These are phyloP conservation scores for Cheilosia grossa DNA, from an alignment of 2,888 invertebrate genomes.

Conservation along the genomic window DNA sequence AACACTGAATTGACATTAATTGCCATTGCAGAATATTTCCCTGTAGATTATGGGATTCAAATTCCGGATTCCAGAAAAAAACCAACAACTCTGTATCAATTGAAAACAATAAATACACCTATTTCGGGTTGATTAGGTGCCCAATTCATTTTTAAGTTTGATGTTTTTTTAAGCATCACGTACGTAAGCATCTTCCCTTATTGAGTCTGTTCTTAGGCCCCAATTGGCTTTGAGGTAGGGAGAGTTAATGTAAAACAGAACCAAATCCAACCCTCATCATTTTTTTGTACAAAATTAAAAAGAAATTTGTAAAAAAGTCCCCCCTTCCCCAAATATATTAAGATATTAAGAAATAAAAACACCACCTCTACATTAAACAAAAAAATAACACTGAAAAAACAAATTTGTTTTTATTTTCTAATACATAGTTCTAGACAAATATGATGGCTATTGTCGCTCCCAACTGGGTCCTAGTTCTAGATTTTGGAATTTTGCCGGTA, in stretches of 20 bases:
- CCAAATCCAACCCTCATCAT: slow-evolving; percentile 20
- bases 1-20: too few relatives aligned
- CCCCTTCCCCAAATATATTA: slow-evolving; percentile 29
- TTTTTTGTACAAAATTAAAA: slow-evolving; percentile 51
- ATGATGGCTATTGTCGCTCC: slow-evolving; percentile 83
- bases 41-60: too few relatives aligned
- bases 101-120: too few relatives aligned
- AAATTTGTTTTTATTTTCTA: slow-evolving; percentile 76
- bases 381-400: slow-evolving; percentile 75
- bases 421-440: slow-evolving; percentile 83
- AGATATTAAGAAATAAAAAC: slow-evolving; percentile 59
- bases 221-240: slow-evolving; percentile 40
- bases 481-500: slow-evolving; percentile 83
- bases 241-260: not conserved
- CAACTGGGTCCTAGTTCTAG: slow-evolving; percentile 83
- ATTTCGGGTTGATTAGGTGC: too few relatives aligned
- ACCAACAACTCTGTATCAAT: too few relatives aligned
- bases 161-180: not conserved
- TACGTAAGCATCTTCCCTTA: not conserved
- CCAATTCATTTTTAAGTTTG: too few relatives aligned
- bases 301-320: slow-evolving; percentile 26
- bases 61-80: too few relatives aligned
- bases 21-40: too few relatives aligned
- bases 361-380: slow-evolving; percentile 68
- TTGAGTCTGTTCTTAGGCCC: not conserved